phyloP scores from a whole-genome alignment of 1,140 invertebrate genomes.

The Panulirus ornatus region DNA sequence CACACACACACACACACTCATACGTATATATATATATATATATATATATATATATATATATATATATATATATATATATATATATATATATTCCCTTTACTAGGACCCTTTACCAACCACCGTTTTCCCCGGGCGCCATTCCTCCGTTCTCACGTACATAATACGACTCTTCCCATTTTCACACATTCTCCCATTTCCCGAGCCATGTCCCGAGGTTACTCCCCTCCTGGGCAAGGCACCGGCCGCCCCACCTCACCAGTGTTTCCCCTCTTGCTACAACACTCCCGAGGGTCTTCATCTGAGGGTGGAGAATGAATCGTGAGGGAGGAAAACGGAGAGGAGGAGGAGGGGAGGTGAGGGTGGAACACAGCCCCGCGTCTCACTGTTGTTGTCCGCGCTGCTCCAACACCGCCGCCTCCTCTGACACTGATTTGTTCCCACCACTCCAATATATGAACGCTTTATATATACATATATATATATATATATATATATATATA shows the following conservation, averaged over 20 bases:
- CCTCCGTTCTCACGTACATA: too few relatives aligned
- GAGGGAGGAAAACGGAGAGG: slow-evolving; percentile 7
- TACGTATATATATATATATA: neutral
- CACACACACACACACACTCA: too few relatives aligned
- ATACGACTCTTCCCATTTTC: too few relatives aligned
- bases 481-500: neutral
- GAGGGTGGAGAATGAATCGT: slow-evolving; percentile 25
- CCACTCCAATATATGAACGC: neutral
- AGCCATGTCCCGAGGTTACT: neutral
- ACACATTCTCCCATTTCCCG: too few relatives aligned
- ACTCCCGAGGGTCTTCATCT: slow-evolving; percentile 48
- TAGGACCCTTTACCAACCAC: neutral
- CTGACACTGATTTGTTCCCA: slow-evolving; percentile 43
- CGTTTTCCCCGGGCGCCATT: too few relatives aligned
- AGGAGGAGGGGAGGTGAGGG: slow-evolving; percentile 16
- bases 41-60: neutral
- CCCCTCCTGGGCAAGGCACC: slow-evolving; percentile 11
- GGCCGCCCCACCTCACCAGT: slow-evolving; percentile 26
- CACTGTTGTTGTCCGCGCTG: slow-evolving; percentile 29
- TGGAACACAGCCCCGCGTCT: slow-evolving; percentile 10
- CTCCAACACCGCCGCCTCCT: slow-evolving; percentile 37
- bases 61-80: neutral
- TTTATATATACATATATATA: neutral
- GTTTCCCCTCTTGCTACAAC: slow-evolving; percentile 42
- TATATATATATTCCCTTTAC: neutral